Conservation (phyloP, 2,113 vertebrate genomes). For the Sakesphorus luctuosus region DNA sequence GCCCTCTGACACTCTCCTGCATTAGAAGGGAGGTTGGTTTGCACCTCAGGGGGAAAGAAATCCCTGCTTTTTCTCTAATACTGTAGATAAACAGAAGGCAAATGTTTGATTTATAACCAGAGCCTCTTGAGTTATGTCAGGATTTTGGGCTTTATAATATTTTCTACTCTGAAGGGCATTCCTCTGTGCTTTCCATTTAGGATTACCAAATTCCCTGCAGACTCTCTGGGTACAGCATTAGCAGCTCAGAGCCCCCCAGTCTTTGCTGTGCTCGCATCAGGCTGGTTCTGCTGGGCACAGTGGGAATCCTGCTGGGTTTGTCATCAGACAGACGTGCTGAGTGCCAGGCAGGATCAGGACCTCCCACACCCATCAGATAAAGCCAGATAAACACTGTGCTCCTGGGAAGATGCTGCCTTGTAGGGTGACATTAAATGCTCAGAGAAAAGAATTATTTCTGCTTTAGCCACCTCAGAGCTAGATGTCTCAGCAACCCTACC, state of each 20-base stretch:
- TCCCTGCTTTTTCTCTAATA: background rate
- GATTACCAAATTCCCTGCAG: background rate
- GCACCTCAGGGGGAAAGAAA: background rate
- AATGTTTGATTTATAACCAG: background rate
- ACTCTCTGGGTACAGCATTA: fast-evolving
- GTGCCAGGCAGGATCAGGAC: background rate
- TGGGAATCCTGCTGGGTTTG: background rate
- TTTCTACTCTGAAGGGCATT: background rate
- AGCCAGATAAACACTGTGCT: background rate
- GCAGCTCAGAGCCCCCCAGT: background rate
- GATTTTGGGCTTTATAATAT: background rate
- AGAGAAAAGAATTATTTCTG: background rate
- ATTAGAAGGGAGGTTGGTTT: background rate
- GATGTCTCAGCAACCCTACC: background rate
- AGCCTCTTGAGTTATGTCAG: background rate
- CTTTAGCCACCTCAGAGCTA: background rate
- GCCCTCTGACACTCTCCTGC: background rate
- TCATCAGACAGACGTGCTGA: fast-evolving
- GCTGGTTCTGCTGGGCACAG: background rate
- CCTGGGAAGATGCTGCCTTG: background rate
- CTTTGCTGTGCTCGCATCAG: background rate
- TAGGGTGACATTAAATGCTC: background rate
- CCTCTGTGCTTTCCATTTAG: fast-evolving
- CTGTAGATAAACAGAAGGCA: background rate
- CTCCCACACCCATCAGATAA: background rate